A percentile compares a stretch with the other conserved stretches of the same genome.
These are phyloP conservation scores for Oplegnathus fasciatus DNA, from an alignment of 2,113 vertebrate genomes.

Conservation along the genomic window DNA sequence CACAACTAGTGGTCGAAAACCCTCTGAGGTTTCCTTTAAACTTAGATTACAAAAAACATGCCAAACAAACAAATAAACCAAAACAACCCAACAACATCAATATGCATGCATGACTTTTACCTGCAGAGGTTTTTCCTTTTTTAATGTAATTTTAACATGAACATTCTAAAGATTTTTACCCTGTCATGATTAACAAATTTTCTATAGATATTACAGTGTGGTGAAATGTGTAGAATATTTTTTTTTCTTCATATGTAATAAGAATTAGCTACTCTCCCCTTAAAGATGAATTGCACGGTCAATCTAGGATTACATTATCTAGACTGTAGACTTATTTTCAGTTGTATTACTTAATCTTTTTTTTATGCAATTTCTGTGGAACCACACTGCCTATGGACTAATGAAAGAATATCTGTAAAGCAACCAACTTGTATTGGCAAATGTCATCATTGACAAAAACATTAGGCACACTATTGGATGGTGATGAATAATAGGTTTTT, in stretches of 20 bases:
- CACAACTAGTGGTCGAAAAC: background rate
- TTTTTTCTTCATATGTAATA: background rate
- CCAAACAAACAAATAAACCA: too few species aligned
- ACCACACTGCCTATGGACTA: background rate
- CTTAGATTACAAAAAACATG: background rate
- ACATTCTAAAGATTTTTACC: background rate
- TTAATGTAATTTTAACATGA: background rate
- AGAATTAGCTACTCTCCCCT: background rate
- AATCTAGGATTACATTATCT: background rate
- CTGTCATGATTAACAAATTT: too few species aligned
- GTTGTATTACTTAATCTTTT: background rate
- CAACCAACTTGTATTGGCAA: background rate
- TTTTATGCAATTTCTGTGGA: background rate
- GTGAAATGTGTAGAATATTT: background rate
- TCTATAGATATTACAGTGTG: background rate
- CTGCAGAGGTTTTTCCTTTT: background rate
- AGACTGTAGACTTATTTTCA: background rate
- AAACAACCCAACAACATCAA: background rate
- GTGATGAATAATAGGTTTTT: too few species aligned
- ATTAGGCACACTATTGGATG: background rate
- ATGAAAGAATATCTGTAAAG: slow-evolving; percentile 10
- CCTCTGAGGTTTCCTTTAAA: background rate
- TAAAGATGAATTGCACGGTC: background rate
- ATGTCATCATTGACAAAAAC: background rate
- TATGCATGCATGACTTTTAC: background rate